These are phyloP conservation scores for Hypothenemus hampei DNA, from an alignment of 1,140 invertebrate genomes.

Conservation along the genomic window DNA sequence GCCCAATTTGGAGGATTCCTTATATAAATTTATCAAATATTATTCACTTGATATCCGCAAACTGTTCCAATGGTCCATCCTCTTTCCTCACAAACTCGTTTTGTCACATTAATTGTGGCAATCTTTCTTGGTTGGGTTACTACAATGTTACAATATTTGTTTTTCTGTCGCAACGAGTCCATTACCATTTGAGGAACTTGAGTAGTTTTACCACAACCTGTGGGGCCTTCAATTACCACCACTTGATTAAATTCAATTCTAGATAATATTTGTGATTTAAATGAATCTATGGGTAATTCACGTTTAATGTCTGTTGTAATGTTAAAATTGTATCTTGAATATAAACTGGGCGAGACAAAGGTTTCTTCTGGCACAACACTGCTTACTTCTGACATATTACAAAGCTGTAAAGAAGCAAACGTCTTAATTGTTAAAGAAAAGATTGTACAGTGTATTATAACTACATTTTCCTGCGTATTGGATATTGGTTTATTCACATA, in stretches of 20 bases:
- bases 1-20: neutral
- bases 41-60: slow-evolving; percentile 77
- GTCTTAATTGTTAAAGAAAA: slow-evolving; percentile 4
- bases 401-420: slow-evolving; percentile 4
- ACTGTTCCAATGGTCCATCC: slow-evolving; percentile 71
- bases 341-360: slow-evolving; percentile 17
- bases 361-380: slow-evolving; percentile 12
- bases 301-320: slow-evolving; percentile 25
- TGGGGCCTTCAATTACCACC: slow-evolving; percentile 82
- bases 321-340: slow-evolving; percentile 31
- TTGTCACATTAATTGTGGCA: slow-evolving; percentile 82
- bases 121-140: slow-evolving; percentile 88
- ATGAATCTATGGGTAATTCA: slow-evolving; percentile 34
- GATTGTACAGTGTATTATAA: neutral
- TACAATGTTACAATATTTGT: slow-evolving; percentile 66
- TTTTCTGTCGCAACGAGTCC: slow-evolving; percentile 59
- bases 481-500: slow-evolving; percentile 13
- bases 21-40: too few relatives aligned
- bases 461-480: too few relatives aligned
- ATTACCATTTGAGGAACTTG: slow-evolving; percentile 87
- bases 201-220: slow-evolving; percentile 73
- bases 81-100: slow-evolving; percentile 78
- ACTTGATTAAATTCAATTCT: slow-evolving; percentile 39
- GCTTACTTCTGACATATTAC: slow-evolving; percentile 19
- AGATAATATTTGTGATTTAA: slow-evolving; percentile 20